Base-by-base conservation (phyloP, 2,888 invertebrate species). In the Dryocosmus kuriphilus region DNA sequence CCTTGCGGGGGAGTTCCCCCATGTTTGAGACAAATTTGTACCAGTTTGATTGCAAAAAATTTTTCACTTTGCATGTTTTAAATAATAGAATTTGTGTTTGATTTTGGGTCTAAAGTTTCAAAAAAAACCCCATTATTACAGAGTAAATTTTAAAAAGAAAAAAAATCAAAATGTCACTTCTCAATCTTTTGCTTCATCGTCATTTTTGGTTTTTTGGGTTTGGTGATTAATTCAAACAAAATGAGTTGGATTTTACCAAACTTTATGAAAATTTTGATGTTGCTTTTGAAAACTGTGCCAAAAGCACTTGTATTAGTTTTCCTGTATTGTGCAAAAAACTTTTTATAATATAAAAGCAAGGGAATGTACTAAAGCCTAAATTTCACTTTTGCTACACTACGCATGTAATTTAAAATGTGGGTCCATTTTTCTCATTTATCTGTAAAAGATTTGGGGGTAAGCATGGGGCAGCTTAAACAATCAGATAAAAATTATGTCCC, bases 1-100 rank as follows among this genome's bases (percentile, higher is more conserved):
- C 41, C 6, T 82, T 6, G 27, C 78, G 16, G 78, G 55, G 55
- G 55, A n/a, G 55, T 57, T 6, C 6, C 55, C n/a, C 55, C 22
- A 57, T 57, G 55, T n/a, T 2, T 57, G 55, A 22, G 55, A n/a
- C 22, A n/a, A n/a, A n/a, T n/a, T n/a, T n/a, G 22, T 57, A n/a
- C 22, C 55, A n/a, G 55, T n/a, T n/a, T 57, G 22, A 57, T 57
- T 57, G 55, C 6, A n/a, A 57, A 57, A 57, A 57, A 57, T n/a
- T 11, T 57, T 57, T 57, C 22, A 57, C 55, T 16, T n/a, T 57
- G 55, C 22, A 57, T n/a, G 55, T n/a, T n/a, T 57, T 57, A 57
- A 57, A 57, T 57, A 57, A 57, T 57, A 7, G 55, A n/a, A 11
- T 57, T 57, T 22, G 55, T 57, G 55, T n/a, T 57, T 57, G 22